Evolutionary conservation across 2,888 invertebrate species (phyloP).

Genomic region (Brachylomia viminalis): DNA sequence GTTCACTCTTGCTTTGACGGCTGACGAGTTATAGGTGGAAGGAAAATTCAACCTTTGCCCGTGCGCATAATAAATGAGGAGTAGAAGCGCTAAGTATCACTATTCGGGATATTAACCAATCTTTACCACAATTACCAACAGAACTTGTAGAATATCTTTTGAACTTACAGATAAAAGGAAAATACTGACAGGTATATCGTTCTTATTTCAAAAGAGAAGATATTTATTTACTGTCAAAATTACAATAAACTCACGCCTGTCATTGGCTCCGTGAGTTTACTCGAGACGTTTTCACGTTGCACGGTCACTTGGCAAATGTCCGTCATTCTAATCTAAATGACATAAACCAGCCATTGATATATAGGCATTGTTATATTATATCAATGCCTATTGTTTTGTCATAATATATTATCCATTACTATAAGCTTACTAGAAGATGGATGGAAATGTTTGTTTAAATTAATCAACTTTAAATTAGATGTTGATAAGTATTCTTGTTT

Average conservation of each 20-base stretch:
- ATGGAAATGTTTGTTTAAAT: constrained; percentile 39
- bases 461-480: constrained; percentile 39
- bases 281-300: constrained; percentile 33
- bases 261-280: constrained; percentile 40
- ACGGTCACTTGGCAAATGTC: constrained; percentile 55
- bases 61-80: not conserved
- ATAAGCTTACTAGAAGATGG: constrained; percentile 31
- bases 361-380: too few species aligned
- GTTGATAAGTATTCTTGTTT: constrained; percentile 25
- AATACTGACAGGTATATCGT: constrained; percentile 35
- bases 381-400: constrained; percentile 49
- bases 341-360: too few species aligned
- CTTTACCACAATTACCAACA: not conserved
- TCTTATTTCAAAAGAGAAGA: constrained; percentile 26
- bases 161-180: constrained; percentile 29
- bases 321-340: constrained; percentile 56
- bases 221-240: constrained; percentile 40
- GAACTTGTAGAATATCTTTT: constrained; percentile 27
- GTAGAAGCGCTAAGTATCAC: not conserved
- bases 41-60: not conserved
- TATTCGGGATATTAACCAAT: too few species aligned
- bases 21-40: not conserved
- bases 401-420: constrained; percentile 15
- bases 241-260: constrained; percentile 27
- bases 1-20: not conserved